phyloP scores from a whole-genome alignment of 2,888 invertebrate species.

The Acanthacorydalis orientalis region DNA sequence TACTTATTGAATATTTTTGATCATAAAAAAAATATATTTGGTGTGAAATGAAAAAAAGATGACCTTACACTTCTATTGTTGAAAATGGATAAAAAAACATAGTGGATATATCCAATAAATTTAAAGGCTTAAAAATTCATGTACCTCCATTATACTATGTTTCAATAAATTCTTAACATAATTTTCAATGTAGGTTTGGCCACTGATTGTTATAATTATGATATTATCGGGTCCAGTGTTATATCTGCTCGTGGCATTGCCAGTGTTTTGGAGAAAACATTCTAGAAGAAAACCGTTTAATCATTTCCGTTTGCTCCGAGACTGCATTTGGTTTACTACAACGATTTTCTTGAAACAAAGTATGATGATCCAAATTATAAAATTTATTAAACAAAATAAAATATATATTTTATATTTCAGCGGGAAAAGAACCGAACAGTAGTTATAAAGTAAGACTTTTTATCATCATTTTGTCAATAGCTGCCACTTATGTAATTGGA shows the following conservation, averaged over 20 bases:
- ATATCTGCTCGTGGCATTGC: conserved; percentile 47
- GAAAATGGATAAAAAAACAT: too few species aligned
- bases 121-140: too few species aligned
- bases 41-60: too few species aligned
- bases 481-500: conserved; percentile 59
- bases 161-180: too few species aligned
- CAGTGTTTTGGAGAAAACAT: conserved; percentile 31
- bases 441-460: conserved; percentile 50
- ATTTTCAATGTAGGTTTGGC: conserved; percentile 41
- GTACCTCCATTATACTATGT: too few species aligned
- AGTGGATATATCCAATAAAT: too few species aligned
- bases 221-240: conserved; percentile 50
- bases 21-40: too few species aligned
- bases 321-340: conserved; percentile 58
- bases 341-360: conserved; percentile 55
- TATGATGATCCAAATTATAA: conserved; percentile 25
- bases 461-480: conserved; percentile 51
- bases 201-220: conserved; percentile 44
- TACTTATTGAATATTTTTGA: too few species aligned
- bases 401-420: conserved; percentile 20
- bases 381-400: not conserved
- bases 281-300: conserved; percentile 22
- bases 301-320: conserved; percentile 27
- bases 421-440: conserved; percentile 40
- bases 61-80: too few species aligned